A percentile compares a stretch with the other conserved stretches of the same genome.
phyloP scores from a whole-genome alignment of 2,113 vertebrate genomes.

The Puma concolor region DNA sequence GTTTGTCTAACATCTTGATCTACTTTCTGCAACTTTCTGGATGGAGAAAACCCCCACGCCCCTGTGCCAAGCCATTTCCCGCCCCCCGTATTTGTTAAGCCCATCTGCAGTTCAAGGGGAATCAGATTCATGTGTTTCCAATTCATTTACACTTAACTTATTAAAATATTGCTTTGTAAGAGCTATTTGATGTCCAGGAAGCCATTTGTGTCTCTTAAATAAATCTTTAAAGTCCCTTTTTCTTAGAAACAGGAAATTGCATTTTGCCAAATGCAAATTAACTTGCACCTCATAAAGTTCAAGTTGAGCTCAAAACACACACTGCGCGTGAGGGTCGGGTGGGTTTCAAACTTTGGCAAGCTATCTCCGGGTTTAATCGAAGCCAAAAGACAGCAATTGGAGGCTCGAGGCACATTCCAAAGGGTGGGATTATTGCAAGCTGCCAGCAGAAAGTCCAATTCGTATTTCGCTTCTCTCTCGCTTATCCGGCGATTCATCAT shows the following conservation, averaged over 20 bases:
- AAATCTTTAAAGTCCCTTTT: constrained; percentile 82
- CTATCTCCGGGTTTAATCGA: constrained; percentile 77
- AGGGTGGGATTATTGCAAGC: constrained; percentile 74
- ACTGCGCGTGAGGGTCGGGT: constrained; percentile 51
- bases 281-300: constrained; percentile 83
- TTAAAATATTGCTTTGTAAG: constrained; percentile 84
- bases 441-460: constrained; percentile 56
- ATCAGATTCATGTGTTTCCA: constrained; percentile 82
- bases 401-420: constrained; percentile 70
- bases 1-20: constrained; percentile 81
- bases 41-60: constrained; percentile 68
- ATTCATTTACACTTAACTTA: constrained; percentile 84
- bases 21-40: constrained; percentile 78
- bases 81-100: constrained; percentile 73
- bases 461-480: not conserved
- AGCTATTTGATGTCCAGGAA: constrained; percentile 84
- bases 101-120: constrained; percentile 82
- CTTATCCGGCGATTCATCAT: not conserved
- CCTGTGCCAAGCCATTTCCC: constrained; percentile 71
- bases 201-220: constrained; percentile 82
- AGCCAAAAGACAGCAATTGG: constrained; percentile 78
- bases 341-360: constrained; percentile 80
- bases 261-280: constrained; percentile 85
- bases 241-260: constrained; percentile 84
- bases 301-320: constrained; percentile 81